Percentiles rank a stretch among this genome's conserved stretches.
phyloP scores from a whole-genome alignment of 2,888 invertebrate genomes.

The Spialia ferax region DNA sequence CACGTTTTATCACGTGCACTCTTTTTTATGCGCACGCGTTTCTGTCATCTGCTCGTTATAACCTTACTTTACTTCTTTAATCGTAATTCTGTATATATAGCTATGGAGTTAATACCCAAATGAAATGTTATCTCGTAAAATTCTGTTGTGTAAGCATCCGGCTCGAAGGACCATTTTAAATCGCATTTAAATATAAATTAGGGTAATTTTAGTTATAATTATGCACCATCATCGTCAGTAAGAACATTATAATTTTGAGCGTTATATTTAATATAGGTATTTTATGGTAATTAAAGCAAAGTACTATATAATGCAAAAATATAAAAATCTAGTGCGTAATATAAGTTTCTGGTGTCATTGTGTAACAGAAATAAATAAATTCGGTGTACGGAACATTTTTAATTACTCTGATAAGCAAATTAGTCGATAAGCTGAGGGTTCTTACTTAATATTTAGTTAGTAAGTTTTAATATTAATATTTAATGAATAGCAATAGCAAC shows the following conservation, averaged over 20 bases:
- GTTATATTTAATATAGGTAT: background rate
- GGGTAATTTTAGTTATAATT: slow-evolving; percentile 8
- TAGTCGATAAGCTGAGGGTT: background rate
- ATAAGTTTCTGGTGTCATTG: background rate
- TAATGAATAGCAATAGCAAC: too few relatives aligned
- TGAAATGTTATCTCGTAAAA: background rate
- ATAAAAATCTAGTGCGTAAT: background rate
- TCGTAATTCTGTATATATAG: background rate
- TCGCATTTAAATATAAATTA: slow-evolving; percentile 41
- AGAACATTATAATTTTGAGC: background rate
- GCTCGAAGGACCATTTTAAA: background rate
- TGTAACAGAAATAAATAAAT: slow-evolving; percentile 3
- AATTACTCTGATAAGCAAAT: slow-evolving; percentile 4
- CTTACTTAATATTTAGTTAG: too few relatives aligned
- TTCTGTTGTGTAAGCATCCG: slow-evolving; percentile 23
- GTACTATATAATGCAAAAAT: background rate
- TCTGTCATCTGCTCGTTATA: background rate
- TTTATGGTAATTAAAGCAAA: background rate
- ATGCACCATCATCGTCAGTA: background rate
- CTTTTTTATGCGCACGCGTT: slow-evolving; percentile 42
- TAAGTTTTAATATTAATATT: too few relatives aligned
- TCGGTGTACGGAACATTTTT: background rate
- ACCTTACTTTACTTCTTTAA: background rate
- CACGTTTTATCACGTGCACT: slow-evolving; percentile 54
- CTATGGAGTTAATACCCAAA: background rate